A percentile compares a stretch with the other conserved stretches of the same genome.
Evolutionary conservation across 2,113 vertebrate genomes (phyloP).

Genomic region (Nibea albiflora): DNA sequence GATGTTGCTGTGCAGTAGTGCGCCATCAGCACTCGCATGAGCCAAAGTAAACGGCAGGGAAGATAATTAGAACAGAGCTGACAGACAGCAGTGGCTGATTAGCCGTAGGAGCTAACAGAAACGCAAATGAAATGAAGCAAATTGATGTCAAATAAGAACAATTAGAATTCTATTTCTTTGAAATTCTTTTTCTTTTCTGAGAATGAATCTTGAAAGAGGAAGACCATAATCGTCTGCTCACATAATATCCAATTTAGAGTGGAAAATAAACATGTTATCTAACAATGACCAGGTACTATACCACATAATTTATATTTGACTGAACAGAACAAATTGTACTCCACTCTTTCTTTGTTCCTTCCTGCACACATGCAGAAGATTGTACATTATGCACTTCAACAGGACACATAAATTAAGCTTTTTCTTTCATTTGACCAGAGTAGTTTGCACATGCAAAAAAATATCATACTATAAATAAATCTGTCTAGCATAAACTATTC

Average conservation of each 20-base stretch:
- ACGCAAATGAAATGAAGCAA: not conserved
- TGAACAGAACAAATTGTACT: not conserved
- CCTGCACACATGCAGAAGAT: not conserved
- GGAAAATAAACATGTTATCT: not conserved
- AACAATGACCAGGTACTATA: not conserved
- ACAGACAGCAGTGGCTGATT: not conserved
- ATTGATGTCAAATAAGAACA: not conserved
- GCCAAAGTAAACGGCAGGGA: not conserved
- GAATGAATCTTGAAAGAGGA: not conserved
- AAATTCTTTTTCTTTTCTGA: not conserved
- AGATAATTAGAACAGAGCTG: constrained; percentile 14
- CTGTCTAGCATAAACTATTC: not conserved
- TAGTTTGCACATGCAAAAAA: not conserved
- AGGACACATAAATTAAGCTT: not conserved
- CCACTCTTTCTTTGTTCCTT: not conserved
- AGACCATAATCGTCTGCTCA: not conserved
- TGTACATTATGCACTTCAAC: not conserved
- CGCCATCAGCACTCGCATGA: not conserved
- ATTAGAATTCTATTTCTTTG: not conserved
- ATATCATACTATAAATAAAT: not conserved
- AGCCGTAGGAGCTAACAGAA: not conserved
- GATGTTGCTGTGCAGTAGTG: not conserved
- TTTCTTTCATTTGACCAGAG: not conserved
- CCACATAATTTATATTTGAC: not conserved
- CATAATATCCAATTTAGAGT: not conserved